Evolutionary conservation across 2,888 invertebrate genomes (phyloP), one percentile per base, ranked within the genome.

Genomic region (Brachynemurus nebulosus): DNA sequence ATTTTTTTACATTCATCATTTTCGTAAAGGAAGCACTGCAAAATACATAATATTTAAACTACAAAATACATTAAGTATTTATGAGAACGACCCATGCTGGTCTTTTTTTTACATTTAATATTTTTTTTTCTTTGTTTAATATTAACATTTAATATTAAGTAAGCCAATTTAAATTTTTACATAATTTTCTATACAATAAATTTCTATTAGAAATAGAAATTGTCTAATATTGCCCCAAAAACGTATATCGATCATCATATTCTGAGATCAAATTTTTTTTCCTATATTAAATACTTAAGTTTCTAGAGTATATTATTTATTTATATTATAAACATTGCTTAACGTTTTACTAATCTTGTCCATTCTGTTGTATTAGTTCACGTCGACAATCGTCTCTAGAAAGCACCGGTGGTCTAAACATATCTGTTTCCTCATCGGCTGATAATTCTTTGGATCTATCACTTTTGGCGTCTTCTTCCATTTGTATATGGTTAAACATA

Each of bases 271-370:
- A 20, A 2, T 37, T 37, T 19, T 37, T 37, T 20, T 37, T 37
- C n/a, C n/a, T n/a, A n/a, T 37, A 2, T 30, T 30, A 9, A 9
- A 9, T 2, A 30, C n/a, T 30, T 30, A 12, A 30, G n/a, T 30
- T 12, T 30, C 30, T 30, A 30, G n/a, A 14, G 5, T 30, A 3
- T 14, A n/a, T 30, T 12, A 30, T 14, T 30, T 12, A 30, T 6
- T 7, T 12, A 5, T 12, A 6, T 30, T 30, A 6, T 9, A 11
- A 30, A 30, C 30, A 30, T 30, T 30, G 30, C 30, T 30, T 30
- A n/a, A n/a, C n/a, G n/a, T n/a, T n/a, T n/a, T n/a, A n/a, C 58
- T 79, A 86, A 71, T 86, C 85, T 64, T 85, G 81, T 53, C 84
- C 82, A 64, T 85, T 86, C 62, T 84, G 84, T 56, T 82, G 82